Evolutionary conservation across 1,140 invertebrate genomes (phyloP).

Genomic region (Zaprionus nigranus): DNA sequence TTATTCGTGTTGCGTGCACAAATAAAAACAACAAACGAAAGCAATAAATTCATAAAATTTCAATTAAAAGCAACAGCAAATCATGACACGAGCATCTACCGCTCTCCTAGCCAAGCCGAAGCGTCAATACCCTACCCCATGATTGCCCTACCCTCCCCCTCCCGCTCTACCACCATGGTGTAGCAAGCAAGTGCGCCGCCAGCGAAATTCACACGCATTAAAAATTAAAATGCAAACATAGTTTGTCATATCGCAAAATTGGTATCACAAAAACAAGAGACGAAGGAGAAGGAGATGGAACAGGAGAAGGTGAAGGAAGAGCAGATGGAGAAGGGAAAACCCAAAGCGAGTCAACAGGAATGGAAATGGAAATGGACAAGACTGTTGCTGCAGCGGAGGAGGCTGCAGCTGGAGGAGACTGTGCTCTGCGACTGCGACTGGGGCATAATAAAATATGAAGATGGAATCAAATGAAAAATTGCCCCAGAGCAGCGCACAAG

Average conservation of each 20-base stretch:
- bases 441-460: constrained; percentile 81
- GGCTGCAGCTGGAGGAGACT: constrained; percentile 7
- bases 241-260: constrained; percentile 83
- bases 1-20: constrained; percentile 12
- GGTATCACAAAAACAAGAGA: constrained; percentile 60
- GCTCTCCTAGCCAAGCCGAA: constrained; percentile 43
- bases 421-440: constrained; percentile 23
- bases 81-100: constrained; percentile 76
- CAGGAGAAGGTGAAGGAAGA: background rate
- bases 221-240: constrained; percentile 83
- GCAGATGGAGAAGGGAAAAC: constrained; percentile 46
- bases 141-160: constrained; percentile 3
- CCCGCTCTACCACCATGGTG: constrained; percentile 1
- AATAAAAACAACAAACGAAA: constrained; percentile 43
- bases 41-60: constrained; percentile 84
- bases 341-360: constrained; percentile 3
- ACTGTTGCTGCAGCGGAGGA: background rate
- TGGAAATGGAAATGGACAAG: constrained; percentile 70
- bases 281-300: background rate
- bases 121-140: constrained; percentile 2
- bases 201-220: constrained; percentile 84
- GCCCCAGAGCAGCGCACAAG: constrained; percentile 68
- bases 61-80: constrained; percentile 84
- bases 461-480: constrained; percentile 84
- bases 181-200: constrained; percentile 50